Evolutionary conservation across 2,888 invertebrate genomes (phyloP).

Genomic region (Glomeris marginata): DNA sequence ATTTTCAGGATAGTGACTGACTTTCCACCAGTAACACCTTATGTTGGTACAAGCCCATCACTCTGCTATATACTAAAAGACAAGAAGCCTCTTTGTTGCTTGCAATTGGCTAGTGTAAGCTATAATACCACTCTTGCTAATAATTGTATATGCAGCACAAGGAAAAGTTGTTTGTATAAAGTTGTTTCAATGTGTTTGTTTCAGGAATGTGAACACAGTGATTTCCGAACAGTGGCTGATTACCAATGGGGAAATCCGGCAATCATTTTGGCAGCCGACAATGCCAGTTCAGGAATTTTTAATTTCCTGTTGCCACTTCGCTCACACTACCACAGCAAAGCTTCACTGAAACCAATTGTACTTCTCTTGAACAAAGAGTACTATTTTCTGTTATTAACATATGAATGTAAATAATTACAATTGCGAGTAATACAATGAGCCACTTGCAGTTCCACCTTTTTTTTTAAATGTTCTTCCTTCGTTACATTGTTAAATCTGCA

Average conservation of each 20-base stretch:
- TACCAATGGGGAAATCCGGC: constrained; percentile 92
- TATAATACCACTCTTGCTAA: background rate
- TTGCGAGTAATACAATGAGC: too few species aligned
- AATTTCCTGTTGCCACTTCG: constrained; percentile 95
- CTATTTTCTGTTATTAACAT: constrained; percentile 11
- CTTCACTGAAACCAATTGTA: constrained; percentile 89
- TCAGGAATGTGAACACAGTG: constrained; percentile 87
- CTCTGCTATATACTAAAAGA: constrained; percentile 89
- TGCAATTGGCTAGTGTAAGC: constrained; percentile 71
- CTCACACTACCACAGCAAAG: constrained; percentile 83
- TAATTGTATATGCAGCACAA: background rate
- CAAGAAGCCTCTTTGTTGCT: constrained; percentile 88
- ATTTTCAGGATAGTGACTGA: constrained; percentile 77
- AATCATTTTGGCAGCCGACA: constrained; percentile 92
- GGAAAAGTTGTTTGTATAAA: background rate
- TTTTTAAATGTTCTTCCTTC: too few species aligned
- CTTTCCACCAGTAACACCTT: constrained; percentile 91
- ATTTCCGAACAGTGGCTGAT: constrained; percentile 80
- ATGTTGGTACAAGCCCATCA: constrained; percentile 94
- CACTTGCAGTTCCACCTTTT: too few species aligned
- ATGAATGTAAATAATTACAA: too few species aligned
- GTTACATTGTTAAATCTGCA: too few species aligned
- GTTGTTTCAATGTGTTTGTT: constrained; percentile 3
- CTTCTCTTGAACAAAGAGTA: constrained; percentile 63
- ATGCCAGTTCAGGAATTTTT: constrained; percentile 92